Base-by-base conservation (phyloP, 2,113 vertebrate genomes). In the Myodes glareolus region DNA sequence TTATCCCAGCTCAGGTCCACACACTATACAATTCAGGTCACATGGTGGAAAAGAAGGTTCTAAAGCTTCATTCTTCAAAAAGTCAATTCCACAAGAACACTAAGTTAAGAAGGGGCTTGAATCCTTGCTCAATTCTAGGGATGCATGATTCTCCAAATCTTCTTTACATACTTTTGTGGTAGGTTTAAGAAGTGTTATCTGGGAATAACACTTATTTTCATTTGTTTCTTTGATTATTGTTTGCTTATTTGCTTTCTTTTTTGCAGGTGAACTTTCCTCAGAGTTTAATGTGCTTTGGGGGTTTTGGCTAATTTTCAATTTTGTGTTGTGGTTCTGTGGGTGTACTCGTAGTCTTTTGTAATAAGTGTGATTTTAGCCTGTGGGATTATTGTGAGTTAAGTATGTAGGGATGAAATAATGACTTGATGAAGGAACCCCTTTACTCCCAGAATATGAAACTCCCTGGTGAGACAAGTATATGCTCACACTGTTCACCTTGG, bases 1-100 rank as follows among this genome's bases (percentile, higher is more conserved):
- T 61, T 78, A 55, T 65, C 25, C 78, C 39, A 47, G 11, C 50
- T 86, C 77, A 73, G 31, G 8, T 65, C 11, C 1, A 42, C 23
- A 17, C 8, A 19, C 7, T 17, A 36, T 1, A 61, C 8, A 27
- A 33, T 52, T 47, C 13, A 23, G 27, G 82, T 73, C 31, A 80
- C 17, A 33, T 68, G 65, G 88, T 58, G 52, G 27, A 14, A 61
- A 45, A 70, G 10, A 47, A 63, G 13, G 2, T 76, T 85, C 29
- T 70, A 36, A 85, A 50, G 75, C 50, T 67, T 95, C 72, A 39
- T 75, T 72, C 82, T 80, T 93, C 17, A 90, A 94, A 29, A 76
- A 88, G 17, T 80, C 91, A 84, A 21, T 73, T 55, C 88, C 58
- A 80, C 77, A 7, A 11, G 76, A 94, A 86, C 72, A 88, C 27